A percentile compares a stretch with the other conserved stretches of the same genome.
These are phyloP conservation scores for Chromoteleia sp. DNA, from an alignment of 2,888 invertebrate species.

Conservation along the genomic window DNA sequence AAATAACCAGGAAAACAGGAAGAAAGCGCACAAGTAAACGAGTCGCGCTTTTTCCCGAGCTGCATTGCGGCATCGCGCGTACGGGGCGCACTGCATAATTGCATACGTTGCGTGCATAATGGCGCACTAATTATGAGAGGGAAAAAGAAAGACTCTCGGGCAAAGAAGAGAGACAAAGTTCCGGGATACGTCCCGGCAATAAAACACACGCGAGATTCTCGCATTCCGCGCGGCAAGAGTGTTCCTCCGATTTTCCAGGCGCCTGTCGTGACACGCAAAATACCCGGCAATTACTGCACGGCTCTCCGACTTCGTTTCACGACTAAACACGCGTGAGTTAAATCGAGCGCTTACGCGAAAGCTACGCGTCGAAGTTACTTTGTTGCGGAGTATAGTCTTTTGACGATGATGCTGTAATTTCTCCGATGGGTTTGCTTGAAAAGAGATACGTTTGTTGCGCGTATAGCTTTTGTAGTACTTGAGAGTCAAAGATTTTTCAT, in stretches of 20 bases:
- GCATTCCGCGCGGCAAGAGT: slow-evolving; percentile 42
- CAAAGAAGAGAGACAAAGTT: slow-evolving; percentile 69
- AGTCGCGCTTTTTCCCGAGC: slow-evolving; percentile 40
- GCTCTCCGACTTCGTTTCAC: slow-evolving; percentile 65
- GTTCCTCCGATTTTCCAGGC: slow-evolving; percentile 49
- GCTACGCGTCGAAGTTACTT: neutral
- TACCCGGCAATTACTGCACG: neutral
- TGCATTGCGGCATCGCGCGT: slow-evolving; percentile 53
- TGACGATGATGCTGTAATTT: neutral
- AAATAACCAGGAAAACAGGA: slow-evolving; percentile 4
- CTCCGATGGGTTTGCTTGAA: too few relatives aligned
- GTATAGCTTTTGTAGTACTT: too few relatives aligned
- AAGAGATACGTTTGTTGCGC: too few relatives aligned
- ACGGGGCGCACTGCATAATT: slow-evolving; percentile 72
- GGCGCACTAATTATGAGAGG: slow-evolving; percentile 76
- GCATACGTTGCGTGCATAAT: slow-evolving; percentile 70
- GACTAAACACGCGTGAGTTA: too few relatives aligned
- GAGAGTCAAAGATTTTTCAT: too few relatives aligned
- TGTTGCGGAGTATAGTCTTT: neutral
- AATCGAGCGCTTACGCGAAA: neutral
- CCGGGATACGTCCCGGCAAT: slow-evolving; percentile 49
- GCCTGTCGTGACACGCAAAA: slow-evolving; percentile 52
- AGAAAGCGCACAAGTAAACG: slow-evolving; percentile 4
- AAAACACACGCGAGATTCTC: slow-evolving; percentile 72
- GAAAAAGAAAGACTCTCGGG: slow-evolving; percentile 51